Evolutionary conservation across 2,113 vertebrate species (phyloP).

Genomic region (Hemibagrus wyckioides): DNA sequence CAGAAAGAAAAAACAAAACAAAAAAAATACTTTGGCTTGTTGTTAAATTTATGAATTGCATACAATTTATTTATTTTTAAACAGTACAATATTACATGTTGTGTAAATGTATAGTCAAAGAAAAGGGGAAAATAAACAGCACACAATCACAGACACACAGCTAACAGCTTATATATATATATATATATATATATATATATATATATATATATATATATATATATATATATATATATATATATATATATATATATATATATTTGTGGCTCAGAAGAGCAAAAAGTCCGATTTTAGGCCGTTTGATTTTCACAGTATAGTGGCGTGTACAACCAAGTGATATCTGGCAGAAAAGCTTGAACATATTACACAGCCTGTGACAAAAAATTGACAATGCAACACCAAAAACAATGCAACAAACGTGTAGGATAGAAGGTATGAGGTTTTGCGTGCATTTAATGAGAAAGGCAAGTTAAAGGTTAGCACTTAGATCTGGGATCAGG

Average conservation of each 20-base stretch:
- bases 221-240: too few species aligned
- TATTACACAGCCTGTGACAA: not conserved
- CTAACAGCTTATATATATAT: constrained; percentile 41
- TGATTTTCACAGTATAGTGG: constrained; percentile 31
- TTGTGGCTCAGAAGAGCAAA: constrained; percentile 16
- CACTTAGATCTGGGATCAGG: constrained; percentile 22
- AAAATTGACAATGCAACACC: not conserved
- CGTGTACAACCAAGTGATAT: constrained; percentile 54
- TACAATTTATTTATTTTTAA: constrained; percentile 36
- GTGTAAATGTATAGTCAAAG: not conserved
- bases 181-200: too few species aligned
- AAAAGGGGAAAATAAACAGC: not conserved
- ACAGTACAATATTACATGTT: constrained; percentile 18
- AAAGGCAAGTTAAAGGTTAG: constrained; percentile 23
- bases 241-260: too few species aligned
- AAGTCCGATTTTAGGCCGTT: not conserved
- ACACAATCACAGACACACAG: constrained; percentile 59
- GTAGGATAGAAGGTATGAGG: not conserved
- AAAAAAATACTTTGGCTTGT: constrained; percentile 46
- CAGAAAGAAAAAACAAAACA: constrained; percentile 55
- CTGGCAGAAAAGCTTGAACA: constrained; percentile 52
- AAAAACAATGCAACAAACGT: not conserved
- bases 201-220: too few species aligned
- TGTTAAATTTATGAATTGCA: constrained; percentile 2
- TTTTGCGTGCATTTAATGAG: constrained; percentile 22